phyloP scores from a whole-genome alignment of 2,797 vertebrate genomes.

The Brotula barbata region DNA sequence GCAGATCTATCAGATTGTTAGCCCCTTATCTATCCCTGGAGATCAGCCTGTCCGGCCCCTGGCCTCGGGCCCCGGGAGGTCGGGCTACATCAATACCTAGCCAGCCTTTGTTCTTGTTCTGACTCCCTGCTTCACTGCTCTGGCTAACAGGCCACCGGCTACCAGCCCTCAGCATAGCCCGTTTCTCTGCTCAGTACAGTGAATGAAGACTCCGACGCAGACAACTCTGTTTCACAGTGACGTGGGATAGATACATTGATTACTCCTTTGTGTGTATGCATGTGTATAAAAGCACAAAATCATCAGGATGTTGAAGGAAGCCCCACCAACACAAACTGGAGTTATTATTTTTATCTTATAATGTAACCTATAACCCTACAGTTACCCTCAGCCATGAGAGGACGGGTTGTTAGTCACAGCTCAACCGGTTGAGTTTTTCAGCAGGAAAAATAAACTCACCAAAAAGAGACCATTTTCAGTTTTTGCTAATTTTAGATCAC shows the following conservation, averaged over 20 bases:
- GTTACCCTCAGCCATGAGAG: conserved; percentile 7
- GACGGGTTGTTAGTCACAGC: not conserved
- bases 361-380: not conserved
- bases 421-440: not conserved
- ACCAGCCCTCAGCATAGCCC: conserved; percentile 24
- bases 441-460: no score
- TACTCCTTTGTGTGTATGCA: no score
- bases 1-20: conserved; percentile 84
- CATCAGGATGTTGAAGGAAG: conserved; percentile 4
- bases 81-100: conserved; percentile 82
- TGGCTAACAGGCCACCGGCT: conserved; percentile 58
- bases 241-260: no score
- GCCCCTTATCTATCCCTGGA: conserved; percentile 89
- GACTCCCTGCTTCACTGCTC: conserved; percentile 78
- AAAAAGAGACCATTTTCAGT: no score
- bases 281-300: no score
- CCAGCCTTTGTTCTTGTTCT: conserved; percentile 76
- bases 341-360: not conserved
- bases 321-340: not conserved
- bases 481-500: no score
- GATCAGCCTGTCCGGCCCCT: conserved; percentile 81
- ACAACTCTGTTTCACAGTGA: conserved; percentile 38
- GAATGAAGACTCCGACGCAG: conserved; percentile 53
- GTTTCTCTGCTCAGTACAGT: conserved; percentile 21
- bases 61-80: conserved; percentile 76